Evolutionary conservation across 1,140 invertebrate species (phyloP).

Genomic region (Drepana arcuata): DNA sequence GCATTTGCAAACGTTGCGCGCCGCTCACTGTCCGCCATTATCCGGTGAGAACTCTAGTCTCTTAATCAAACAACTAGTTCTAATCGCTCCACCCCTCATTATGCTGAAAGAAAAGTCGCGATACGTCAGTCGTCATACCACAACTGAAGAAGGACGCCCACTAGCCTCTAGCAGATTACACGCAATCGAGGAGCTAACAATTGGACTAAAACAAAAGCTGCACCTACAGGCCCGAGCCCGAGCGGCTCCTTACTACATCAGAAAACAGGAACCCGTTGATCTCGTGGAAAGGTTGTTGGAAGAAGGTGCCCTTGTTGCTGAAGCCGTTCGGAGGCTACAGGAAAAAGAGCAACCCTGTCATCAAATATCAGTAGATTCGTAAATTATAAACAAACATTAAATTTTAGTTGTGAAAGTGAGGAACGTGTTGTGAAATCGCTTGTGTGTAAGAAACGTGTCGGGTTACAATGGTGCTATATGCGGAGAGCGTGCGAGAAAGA

Average conservation of each 20-base stretch:
- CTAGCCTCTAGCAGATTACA: slow-evolving; percentile 49
- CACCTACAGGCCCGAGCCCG: slow-evolving; percentile 64
- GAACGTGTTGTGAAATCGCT: slow-evolving; percentile 70
- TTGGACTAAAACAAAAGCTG: slow-evolving; percentile 66
- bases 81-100: slow-evolving; percentile 27
- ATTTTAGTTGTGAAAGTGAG: slow-evolving; percentile 71
- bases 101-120: slow-evolving; percentile 63
- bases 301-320: slow-evolving; percentile 63
- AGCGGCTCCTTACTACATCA: slow-evolving; percentile 67
- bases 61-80: slow-evolving; percentile 26
- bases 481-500: slow-evolving; percentile 61
- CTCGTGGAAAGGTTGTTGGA: slow-evolving; percentile 63
- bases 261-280: slow-evolving; percentile 68
- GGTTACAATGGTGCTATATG: slow-evolving; percentile 72
- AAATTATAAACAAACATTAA: slow-evolving; percentile 66
- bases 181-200: slow-evolving; percentile 59
- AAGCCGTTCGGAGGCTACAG: slow-evolving; percentile 62
- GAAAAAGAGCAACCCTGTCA: slow-evolving; percentile 65
- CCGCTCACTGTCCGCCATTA: slow-evolving; percentile 16
- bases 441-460: slow-evolving; percentile 71
- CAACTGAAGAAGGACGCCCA: slow-evolving; percentile 43
- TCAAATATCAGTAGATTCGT: slow-evolving; percentile 67
- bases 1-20: slow-evolving; percentile 61
- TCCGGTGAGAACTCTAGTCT: slow-evolving; percentile 38
- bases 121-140: slow-evolving; percentile 41